Percentiles rank a stretch among this genome's conserved stretches.
phyloP scores from a whole-genome alignment of 2,888 invertebrate species.

The Cinara cedri region DNA sequence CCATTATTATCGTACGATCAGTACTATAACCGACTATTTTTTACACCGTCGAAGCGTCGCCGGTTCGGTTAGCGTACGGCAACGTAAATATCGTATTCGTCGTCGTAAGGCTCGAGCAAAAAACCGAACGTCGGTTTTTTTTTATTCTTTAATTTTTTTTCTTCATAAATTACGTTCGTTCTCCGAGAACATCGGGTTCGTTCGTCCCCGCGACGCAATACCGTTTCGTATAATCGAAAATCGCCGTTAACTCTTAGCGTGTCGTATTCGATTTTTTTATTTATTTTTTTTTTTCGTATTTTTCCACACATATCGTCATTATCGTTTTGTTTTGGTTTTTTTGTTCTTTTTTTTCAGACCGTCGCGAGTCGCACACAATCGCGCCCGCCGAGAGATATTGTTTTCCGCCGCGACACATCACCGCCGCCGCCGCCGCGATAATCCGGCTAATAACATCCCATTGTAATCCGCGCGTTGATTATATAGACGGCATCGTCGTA shows the following conservation, averaged over 20 bases:
- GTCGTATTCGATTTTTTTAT: conserved; percentile 3
- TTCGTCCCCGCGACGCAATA: background rate
- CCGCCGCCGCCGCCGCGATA: conserved; percentile 13
- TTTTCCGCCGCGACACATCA: background rate
- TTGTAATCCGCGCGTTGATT: conserved; percentile 46
- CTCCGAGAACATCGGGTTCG: conserved; percentile 1
- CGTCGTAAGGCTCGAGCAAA: background rate
- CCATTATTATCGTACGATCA: too few relatives aligned
- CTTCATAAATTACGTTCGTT: background rate
- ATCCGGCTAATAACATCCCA: conserved; percentile 21
- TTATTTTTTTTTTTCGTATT: conserved; percentile 3
- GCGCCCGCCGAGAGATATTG: background rate
- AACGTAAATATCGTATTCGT: too few relatives aligned
- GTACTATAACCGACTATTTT: too few relatives aligned
- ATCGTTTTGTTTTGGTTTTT: too few relatives aligned
- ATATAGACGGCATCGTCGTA: conserved; percentile 12
- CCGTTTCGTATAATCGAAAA: conserved; percentile 50
- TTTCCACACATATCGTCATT: background rate
- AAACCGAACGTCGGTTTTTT: too few relatives aligned
- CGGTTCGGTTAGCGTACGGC: too few relatives aligned
- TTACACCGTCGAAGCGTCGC: too few relatives aligned
- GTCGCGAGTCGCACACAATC: background rate
- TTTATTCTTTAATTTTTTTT: background rate
- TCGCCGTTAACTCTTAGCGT: conserved; percentile 49
- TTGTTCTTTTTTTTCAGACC: too few relatives aligned